Conservation (phyloP, 92 coral and sea anemone genomes). For the Porites rus region DNA sequence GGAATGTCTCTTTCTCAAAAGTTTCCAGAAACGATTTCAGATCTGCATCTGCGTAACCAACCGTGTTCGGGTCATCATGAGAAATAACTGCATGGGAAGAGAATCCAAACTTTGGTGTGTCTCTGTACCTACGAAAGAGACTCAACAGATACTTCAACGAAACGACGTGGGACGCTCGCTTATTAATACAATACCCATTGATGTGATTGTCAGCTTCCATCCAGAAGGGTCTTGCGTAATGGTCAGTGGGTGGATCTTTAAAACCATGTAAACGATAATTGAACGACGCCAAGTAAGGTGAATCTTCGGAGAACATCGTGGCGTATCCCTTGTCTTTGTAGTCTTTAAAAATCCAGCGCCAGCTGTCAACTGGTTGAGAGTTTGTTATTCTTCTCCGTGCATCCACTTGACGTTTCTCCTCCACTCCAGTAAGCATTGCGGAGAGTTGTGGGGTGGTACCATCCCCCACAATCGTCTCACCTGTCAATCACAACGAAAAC, state of each 20-base stretch:
- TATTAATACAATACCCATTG: slow-evolving; percentile 35
- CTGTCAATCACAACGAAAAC: slow-evolving; percentile 11
- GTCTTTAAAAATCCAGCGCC: slow-evolving; percentile 76
- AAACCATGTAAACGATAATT: slow-evolving; percentile 53
- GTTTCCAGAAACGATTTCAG: slow-evolving; percentile 41
- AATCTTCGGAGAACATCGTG: slow-evolving; percentile 57
- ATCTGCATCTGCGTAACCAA: slow-evolving; percentile 64
- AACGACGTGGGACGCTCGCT: slow-evolving; percentile 48
- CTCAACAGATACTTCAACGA: slow-evolving; percentile 59
- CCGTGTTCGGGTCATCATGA: slow-evolving; percentile 60
- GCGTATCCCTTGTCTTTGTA: slow-evolving; percentile 53
- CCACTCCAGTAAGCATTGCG: slow-evolving; percentile 79
- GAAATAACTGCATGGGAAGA: slow-evolving; percentile 63
- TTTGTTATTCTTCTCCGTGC: slow-evolving; percentile 63
- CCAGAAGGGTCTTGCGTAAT: slow-evolving; percentile 66
- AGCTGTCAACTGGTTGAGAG: slow-evolving; percentile 62
- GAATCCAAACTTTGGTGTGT: slow-evolving; percentile 54
- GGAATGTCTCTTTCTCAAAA: slow-evolving; percentile 46
- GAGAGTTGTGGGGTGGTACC: slow-evolving; percentile 77
- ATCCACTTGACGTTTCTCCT: slow-evolving; percentile 70
- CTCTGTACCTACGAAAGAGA: slow-evolving; percentile 55
- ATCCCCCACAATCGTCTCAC: slow-evolving; percentile 73
- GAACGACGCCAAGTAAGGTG: slow-evolving; percentile 38
- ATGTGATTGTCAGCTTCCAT: slow-evolving; percentile 2
- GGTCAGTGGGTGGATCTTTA: slow-evolving; percentile 54